Conservation (phyloP, 2,797 vertebrate species). For the Scleropages formosus region DNA sequence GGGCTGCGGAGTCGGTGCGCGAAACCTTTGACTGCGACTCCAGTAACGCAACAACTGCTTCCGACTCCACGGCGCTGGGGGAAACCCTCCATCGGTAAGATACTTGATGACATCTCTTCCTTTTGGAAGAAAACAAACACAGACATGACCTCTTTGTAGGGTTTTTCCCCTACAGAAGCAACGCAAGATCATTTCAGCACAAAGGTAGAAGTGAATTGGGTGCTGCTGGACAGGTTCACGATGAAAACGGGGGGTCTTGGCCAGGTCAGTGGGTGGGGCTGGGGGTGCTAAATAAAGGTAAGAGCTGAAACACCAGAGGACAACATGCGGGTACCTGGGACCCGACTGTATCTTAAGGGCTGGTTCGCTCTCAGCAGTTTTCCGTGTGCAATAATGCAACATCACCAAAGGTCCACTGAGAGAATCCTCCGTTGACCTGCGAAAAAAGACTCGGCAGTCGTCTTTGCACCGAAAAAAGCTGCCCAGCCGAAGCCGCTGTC, state of each 20-base stretch:
- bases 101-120: conserved; percentile 13
- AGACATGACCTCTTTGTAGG: conserved; percentile 6
- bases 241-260: not conserved
- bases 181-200: conserved; percentile 7
- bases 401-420: conserved; percentile 45
- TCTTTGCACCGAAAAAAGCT: conserved; percentile 38
- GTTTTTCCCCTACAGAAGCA: conserved; percentile 18
- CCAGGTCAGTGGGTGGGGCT: conserved; percentile 15
- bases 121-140: not conserved
- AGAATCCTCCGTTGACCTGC: conserved; percentile 39
- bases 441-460: conserved; percentile 38
- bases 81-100: not conserved
- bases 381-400: conserved; percentile 57
- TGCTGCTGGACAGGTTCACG: too few species aligned
- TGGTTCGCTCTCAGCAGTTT: conserved; percentile 62
- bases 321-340: too few species aligned
- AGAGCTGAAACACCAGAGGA: conserved; percentile 44
- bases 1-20: too few species aligned
- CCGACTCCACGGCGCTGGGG: not conserved
- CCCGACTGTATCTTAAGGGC: conserved; percentile 48
- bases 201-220: too few species aligned
- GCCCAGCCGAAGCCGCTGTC: conserved; percentile 20
- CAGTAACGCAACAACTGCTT: too few species aligned
- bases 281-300: conserved; percentile 32
- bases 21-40: too few species aligned